Evolutionary conservation across 2,888 invertebrate genomes (phyloP).

Genomic region (Oscheius sp.): DNA sequence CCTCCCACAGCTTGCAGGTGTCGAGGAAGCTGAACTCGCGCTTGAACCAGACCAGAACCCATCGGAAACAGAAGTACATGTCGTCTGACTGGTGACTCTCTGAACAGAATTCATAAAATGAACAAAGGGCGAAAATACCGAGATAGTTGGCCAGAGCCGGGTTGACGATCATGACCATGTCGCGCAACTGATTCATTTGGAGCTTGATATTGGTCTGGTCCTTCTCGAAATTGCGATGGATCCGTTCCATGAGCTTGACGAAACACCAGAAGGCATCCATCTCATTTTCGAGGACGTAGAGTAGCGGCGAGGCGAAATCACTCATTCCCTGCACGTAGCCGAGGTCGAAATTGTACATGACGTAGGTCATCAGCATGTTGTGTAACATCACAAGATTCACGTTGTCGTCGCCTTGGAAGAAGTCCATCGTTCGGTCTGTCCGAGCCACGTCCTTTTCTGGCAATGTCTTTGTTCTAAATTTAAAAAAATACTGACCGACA

Average conservation of each 20-base stretch:
- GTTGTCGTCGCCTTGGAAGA: conserved; percentile 93
- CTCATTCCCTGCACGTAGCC: conserved; percentile 92
- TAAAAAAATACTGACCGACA: conserved; percentile 78
- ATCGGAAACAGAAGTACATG: conserved; percentile 98
- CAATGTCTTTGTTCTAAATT: not conserved
- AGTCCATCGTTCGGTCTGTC: conserved; percentile 90
- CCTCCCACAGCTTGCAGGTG: conserved; percentile 84
- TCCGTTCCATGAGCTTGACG: conserved; percentile 94
- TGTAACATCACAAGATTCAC: conserved; percentile 86
- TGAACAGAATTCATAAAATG: conserved; percentile 44
- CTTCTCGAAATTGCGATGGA: conserved; percentile 92
- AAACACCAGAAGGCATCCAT: conserved; percentile 99
- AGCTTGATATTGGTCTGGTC: conserved; percentile 96
- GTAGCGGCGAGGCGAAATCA: conserved; percentile 91
- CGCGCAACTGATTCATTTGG: conserved; percentile 87
- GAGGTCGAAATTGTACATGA: conserved; percentile 98
- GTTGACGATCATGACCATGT: conserved; percentile 84
- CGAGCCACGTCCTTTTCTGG: conserved; percentile 95
- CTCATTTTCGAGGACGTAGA: conserved; percentile 89
- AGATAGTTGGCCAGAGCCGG: conserved; percentile 88
- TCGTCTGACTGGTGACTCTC: conserved; percentile 89
- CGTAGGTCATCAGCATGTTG: conserved; percentile 96
- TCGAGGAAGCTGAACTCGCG: conserved; percentile 86
- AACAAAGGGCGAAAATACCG: conserved; percentile 70
- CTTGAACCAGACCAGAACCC: conserved; percentile 95